Base-by-base conservation (phyloP, 92 coral and sea anemone species). In the Paramuricea clavata region DNA sequence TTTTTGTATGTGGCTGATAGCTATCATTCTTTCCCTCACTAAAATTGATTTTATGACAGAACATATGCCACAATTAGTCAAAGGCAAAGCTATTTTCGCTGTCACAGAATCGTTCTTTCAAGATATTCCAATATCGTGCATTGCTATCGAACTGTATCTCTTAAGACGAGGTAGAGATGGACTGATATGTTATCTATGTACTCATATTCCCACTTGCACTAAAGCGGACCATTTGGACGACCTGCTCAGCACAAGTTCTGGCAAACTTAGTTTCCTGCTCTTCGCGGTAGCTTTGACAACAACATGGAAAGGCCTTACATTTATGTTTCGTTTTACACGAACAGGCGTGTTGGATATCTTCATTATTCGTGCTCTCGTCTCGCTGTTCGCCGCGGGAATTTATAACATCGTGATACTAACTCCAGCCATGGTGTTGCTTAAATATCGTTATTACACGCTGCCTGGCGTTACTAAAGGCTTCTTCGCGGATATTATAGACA, bases 381-480 rank as follows among this genome's bases (percentile, higher is more conserved):
- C 98, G 42, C 92, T 95, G 32, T 93, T 95, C 60, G 93, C 94
- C 16, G 98, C 98, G 25, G 81, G 88, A 60, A 54, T 95, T 68
- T 95, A 90, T 67, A 82, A 85, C 83, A 91, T 95, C 36, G 92
- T 91, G 0, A 95, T 95, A 60, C 86, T 95, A 28, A 94, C 98
- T 16, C 98, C 98, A 13, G 98, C 98, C 21, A 94, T 95, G 98
- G 88, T 93, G 56, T 91, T 95, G 47, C 89, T 95, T 15, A 89
- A 85, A 50, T 95, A 94, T 57, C 91, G 95, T 31, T 95, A 95
- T 71, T 95, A 94, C 68, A 80, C 77, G 3, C 88, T 89, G 19
- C 93, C 95, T 0, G 95, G 94, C 5, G 90, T 93, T 16, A 34
- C 32, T 0, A 89, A 73, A 1, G 92, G 92, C 41, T 82, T 92